Percentiles rank a stretch among this genome's conserved stretches.
phyloP scores from a whole-genome alignment of 2,888 invertebrate species.

The Biston stratarius region DNA sequence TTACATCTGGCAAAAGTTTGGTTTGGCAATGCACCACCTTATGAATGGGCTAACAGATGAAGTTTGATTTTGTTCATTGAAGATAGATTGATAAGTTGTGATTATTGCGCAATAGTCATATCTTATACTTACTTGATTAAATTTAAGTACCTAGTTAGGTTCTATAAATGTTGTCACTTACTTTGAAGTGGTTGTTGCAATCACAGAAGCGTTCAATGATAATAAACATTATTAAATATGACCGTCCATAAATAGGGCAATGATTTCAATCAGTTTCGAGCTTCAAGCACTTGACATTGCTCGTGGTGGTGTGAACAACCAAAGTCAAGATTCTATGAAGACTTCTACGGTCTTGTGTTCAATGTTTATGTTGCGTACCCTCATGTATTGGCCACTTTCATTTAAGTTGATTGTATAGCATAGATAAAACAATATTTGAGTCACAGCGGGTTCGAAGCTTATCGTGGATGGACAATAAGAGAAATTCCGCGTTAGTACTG shows the following conservation, averaged over 20 bases:
- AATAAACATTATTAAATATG: conserved; percentile 35
- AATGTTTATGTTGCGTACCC: neutral
- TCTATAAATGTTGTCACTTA: neutral
- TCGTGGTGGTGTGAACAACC: conserved; percentile 19
- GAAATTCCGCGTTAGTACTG: no score
- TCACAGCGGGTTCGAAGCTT: no score
- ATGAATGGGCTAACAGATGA: no score
- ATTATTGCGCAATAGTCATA: no score
- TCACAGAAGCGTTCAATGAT: conserved; percentile 27
- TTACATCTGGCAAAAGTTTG: no score
- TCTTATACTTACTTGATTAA: neutral
- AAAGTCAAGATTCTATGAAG: conserved; percentile 1
- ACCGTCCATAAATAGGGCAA: conserved; percentile 18
- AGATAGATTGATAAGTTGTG: no score
- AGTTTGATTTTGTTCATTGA: no score
- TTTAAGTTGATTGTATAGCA: neutral
- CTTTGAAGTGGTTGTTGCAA: conserved; percentile 7
- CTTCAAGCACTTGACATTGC: conserved; percentile 44
- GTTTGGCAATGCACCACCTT: no score
- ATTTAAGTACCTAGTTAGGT: neutral
- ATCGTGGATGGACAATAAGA: no score
- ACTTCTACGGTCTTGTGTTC: conserved; percentile 8
- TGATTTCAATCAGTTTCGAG: conserved; percentile 38
- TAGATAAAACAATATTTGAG: neutral
- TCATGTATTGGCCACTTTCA: neutral